These are phyloP conservation scores for Amazona guildingii DNA, from an alignment of 2,113 vertebrate genomes.

Conservation along the genomic window DNA sequence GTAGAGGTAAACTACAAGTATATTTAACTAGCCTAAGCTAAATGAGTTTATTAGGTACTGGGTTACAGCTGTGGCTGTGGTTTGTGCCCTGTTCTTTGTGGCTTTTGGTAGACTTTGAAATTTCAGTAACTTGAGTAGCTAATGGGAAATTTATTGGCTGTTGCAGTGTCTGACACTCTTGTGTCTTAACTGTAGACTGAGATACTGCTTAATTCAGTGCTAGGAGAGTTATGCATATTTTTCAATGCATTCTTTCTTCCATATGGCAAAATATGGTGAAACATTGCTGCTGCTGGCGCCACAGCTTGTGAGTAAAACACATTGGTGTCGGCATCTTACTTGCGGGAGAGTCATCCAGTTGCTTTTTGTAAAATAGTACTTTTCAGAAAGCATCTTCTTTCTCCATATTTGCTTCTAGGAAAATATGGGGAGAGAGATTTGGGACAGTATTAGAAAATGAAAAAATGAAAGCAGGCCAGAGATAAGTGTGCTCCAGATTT, in stretches of 20 bases:
- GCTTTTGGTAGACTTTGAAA: neutral
- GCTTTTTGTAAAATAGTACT: neutral
- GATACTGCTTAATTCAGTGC: neutral
- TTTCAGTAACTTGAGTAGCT: neutral
- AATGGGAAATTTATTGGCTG: neutral
- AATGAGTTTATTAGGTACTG: neutral
- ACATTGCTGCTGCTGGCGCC: neutral
- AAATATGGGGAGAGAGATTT: neutral
- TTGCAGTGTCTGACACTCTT: neutral
- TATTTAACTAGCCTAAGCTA: neutral
- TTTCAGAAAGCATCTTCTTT: neutral
- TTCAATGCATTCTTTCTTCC: neutral
- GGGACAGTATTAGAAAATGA: neutral
- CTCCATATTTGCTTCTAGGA: neutral
- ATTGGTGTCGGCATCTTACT: neutral
- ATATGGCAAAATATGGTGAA: constrained; percentile 5
- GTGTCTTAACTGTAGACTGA: neutral
- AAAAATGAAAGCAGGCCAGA: neutral
- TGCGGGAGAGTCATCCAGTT: neutral
- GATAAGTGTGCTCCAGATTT: neutral
- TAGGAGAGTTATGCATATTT: neutral
- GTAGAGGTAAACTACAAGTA: fast-evolving
- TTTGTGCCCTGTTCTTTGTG: neutral
- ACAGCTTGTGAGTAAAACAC: neutral
- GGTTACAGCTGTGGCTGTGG: neutral